Conservation (phyloP, 1,140 invertebrate genomes). For the Centruroides sculpturatus region DNA sequence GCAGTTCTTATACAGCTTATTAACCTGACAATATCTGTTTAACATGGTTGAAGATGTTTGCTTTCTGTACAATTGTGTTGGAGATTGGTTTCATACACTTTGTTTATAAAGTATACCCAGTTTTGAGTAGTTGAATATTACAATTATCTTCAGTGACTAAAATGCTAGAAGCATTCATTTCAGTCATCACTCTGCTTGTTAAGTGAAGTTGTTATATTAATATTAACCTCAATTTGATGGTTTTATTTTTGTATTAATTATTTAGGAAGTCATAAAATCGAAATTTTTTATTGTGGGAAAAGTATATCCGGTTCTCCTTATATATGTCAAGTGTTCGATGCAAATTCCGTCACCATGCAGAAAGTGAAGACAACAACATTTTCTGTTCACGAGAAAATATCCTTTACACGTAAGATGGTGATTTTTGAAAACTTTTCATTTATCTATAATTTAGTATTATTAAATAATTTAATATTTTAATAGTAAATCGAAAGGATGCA, state of each 20-base stretch:
- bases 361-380: constrained; percentile 60
- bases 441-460: no score
- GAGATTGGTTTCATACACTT: no score
- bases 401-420: constrained; percentile 52
- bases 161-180: no score
- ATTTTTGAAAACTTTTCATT: not conserved
- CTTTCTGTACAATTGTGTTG: no score
- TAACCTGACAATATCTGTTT: no score
- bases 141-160: no score
- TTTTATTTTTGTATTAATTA: not conserved
- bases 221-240: no score
- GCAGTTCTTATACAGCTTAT: no score
- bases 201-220: no score
- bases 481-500: constrained; percentile 71
- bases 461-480: constrained; percentile 16
- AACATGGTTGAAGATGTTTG: no score
- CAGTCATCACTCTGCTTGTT: no score
- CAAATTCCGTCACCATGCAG: constrained; percentile 47
- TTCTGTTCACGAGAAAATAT: constrained; percentile 65
- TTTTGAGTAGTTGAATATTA: no score
- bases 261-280: constrained; percentile 55
- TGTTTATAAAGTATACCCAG: not conserved
- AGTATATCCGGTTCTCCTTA: constrained; percentile 89
- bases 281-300: constrained; percentile 83
- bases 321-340: constrained; percentile 86